Evolutionary conservation across 2,797 vertebrate species (phyloP).

Genomic region (Hirundo rustica): DNA sequence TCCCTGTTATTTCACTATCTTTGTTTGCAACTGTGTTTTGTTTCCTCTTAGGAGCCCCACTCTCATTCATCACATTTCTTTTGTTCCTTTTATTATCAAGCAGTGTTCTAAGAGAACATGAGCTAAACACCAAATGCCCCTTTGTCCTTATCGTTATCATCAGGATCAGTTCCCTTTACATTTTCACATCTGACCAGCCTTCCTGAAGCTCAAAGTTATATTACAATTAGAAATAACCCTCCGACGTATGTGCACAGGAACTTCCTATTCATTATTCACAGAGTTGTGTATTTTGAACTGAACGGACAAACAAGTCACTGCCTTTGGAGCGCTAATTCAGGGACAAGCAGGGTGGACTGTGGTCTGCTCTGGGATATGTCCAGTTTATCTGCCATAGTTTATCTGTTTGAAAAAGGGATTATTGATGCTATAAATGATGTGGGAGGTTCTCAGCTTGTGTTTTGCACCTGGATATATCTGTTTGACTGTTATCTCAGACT

Average conservation of each 20-base stretch:
- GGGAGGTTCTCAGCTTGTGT: not conserved
- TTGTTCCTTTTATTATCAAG: constrained; percentile 47
- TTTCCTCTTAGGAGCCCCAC: not conserved
- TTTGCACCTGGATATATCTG: not conserved
- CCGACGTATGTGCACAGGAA: not conserved
- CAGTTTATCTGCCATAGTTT: not conserved
- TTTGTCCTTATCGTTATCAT: constrained; percentile 56
- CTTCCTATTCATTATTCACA: not conserved
- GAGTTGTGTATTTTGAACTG: not conserved
- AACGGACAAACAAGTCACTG: not conserved
- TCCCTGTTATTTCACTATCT: constrained; percentile 4
- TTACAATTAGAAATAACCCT: not conserved
- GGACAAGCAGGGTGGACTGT: not conserved
- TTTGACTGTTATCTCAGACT: not conserved
- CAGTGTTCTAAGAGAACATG: not conserved
- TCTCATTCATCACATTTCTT: constrained; percentile 48
- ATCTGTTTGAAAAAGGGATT: not conserved
- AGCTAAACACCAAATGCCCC: not conserved
- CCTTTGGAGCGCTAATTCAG: not conserved
- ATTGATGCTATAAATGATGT: not conserved
- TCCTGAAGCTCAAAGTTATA: constrained; percentile 18
- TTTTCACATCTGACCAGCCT: constrained; percentile 18
- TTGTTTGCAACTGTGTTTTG: not conserved
- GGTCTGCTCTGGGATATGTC: not conserved
- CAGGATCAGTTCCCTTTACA: constrained; percentile 36